Evolutionary conservation across 37 sponge, comb jelly and placozoan genomes (phyloP).

Genomic region (Amphimedon queenslandica): DNA sequence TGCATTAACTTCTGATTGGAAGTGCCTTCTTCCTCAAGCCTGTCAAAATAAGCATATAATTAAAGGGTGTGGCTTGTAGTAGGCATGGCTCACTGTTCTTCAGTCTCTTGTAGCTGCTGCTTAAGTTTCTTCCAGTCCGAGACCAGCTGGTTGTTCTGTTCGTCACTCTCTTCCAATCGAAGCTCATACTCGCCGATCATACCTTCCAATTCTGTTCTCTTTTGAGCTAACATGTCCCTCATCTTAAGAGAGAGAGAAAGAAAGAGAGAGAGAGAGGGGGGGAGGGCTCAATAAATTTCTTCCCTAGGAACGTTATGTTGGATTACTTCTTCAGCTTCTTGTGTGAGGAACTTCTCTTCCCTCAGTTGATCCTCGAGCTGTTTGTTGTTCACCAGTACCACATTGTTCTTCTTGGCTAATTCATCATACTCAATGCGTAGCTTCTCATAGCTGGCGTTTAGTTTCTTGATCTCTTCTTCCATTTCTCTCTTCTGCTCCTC

Average conservation of each 20-base stretch:
- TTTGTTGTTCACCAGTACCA: constrained; percentile 47
- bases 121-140: constrained; percentile 78
- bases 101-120: constrained; percentile 52
- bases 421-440: constrained; percentile 64
- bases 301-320: too few species aligned
- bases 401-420: constrained; percentile 59
- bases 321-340: constrained; percentile 87
- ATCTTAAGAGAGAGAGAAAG: constrained; percentile 34
- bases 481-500: constrained; percentile 92
- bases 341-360: constrained; percentile 85
- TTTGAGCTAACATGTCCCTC: constrained; percentile 69
- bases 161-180: constrained; percentile 83
- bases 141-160: constrained; percentile 52
- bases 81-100: constrained; percentile 89
- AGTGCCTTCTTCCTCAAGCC: constrained; percentile 81
- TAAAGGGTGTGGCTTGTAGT: too few species aligned
- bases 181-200: constrained; percentile 76
- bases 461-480: constrained; percentile 85
- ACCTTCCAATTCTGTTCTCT: constrained; percentile 89
- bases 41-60: constrained; percentile 5
- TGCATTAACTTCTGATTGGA: constrained; percentile 59
- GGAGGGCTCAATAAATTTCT: too few species aligned
- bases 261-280: neutral
- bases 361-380: constrained; percentile 81
- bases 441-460: constrained; percentile 69